A percentile compares a stretch with the other conserved stretches of the same genome.
Evolutionary conservation across 2,888 invertebrate species (phyloP).

Genomic region (Caenorhabditis becei): DNA sequence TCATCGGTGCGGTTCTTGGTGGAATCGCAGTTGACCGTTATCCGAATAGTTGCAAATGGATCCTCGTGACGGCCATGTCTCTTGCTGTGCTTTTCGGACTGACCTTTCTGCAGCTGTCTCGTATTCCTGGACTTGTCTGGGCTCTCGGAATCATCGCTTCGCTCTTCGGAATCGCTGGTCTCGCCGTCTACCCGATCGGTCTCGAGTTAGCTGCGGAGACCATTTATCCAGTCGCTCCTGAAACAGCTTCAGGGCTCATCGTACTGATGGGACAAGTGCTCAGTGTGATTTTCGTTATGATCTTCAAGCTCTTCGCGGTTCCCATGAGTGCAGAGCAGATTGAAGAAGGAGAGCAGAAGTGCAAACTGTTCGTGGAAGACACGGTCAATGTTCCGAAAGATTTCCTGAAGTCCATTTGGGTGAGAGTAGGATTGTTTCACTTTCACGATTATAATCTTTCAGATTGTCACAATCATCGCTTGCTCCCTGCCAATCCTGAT

Average conservation of each 20-base stretch:
- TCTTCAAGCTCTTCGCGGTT: constrained; percentile 12
- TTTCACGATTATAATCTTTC: not conserved
- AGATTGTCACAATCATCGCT: constrained; percentile 16
- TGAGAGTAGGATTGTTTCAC: not conserved
- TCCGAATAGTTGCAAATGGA: not conserved
- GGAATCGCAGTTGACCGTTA: constrained; percentile 10
- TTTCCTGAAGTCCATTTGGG: constrained; percentile 6
- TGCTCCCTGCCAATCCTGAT: not conserved
- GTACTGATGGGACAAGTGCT: constrained; percentile 35
- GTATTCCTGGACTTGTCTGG: not conserved
- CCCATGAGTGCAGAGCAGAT: not conserved
- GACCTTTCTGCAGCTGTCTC: constrained; percentile 19
- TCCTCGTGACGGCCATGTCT: not conserved
- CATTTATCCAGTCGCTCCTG: constrained; percentile 20
- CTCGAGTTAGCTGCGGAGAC: constrained; percentile 40
- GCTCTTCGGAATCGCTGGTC: constrained; percentile 29
- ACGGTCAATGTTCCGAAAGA: constrained; percentile 24
- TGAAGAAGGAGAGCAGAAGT: not conserved
- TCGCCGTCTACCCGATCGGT: constrained; percentile 47
- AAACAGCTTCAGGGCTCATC: constrained; percentile 31
- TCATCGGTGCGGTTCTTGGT: constrained; percentile 13
- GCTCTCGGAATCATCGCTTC: not conserved
- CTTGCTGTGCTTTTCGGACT: constrained; percentile 17
- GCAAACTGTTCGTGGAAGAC: not conserved
- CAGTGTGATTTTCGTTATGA: constrained; percentile 1